phyloP scores from a whole-genome alignment of 2,113 vertebrate species.

The Archocentrus centrarchus region DNA sequence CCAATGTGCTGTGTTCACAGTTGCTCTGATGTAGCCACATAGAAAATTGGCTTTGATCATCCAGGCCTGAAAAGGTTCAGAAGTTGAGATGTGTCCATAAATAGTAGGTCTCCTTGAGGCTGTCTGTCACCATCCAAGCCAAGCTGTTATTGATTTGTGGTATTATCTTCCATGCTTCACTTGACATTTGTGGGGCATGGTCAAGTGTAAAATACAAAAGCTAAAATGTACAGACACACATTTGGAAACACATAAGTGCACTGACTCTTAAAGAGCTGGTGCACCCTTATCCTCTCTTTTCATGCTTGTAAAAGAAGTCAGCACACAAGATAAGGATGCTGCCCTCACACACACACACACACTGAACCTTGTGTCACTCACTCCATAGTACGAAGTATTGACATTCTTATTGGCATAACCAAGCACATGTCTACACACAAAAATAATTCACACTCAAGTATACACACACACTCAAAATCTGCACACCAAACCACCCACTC shows the following conservation, averaged over 20 bases:
- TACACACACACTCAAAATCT: no score
- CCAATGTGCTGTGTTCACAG: constrained; percentile 62
- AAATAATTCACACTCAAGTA: background rate
- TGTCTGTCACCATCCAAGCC: constrained; percentile 29
- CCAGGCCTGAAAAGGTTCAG: constrained; percentile 57
- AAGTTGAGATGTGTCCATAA: constrained; percentile 44
- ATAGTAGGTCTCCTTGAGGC: constrained; percentile 33
- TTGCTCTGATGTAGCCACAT: constrained; percentile 56
- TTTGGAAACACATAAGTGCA: constrained; percentile 20
- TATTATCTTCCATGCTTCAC: constrained; percentile 49
- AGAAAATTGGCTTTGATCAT: constrained; percentile 64
- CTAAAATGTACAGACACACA: constrained; percentile 37
- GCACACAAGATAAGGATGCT: background rate
- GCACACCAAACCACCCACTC: constrained; percentile 30
- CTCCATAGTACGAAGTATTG: background rate
- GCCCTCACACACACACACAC: background rate
- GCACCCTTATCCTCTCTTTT: background rate
- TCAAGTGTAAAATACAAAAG: constrained; percentile 11
- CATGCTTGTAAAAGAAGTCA: constrained; percentile 1
- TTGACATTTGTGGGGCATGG: constrained; percentile 45
- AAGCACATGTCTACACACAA: background rate
- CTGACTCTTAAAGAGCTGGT: background rate
- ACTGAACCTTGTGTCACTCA: background rate
- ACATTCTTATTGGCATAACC: background rate
- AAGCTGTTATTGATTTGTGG: constrained; percentile 56